Evolutionary conservation across 2,113 vertebrate genomes (phyloP), one percentile per base, ranked within the genome.

Genomic region (Chionodraco myersi): DNA sequence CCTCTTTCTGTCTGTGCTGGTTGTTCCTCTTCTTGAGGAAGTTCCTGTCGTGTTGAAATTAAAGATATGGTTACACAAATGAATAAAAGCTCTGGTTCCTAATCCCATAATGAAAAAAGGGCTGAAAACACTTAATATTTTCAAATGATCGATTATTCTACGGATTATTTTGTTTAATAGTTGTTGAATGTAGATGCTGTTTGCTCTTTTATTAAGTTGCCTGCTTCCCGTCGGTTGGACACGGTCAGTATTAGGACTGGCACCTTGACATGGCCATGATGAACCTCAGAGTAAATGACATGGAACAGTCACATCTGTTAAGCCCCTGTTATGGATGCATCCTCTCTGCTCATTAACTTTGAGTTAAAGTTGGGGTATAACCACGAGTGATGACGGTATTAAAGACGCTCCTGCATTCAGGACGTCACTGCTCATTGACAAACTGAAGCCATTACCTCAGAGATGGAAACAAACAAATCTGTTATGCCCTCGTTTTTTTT

Each of bases 261-360:
- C 57, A 23, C 59, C 67, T 58, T 34, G 73, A 60, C 56, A 72
- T 11, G 1, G 30, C 10, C 26, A 18, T 36, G 49, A 68, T 56
- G 59, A 63, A 56, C 41, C 44, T 79, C 47, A 23, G 52, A 76
- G 34, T 75, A 75, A 90, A 86, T 71, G 66, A 84, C 77, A 84
- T 69, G 54, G 57, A 90, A 76, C 66, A n/a, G 34, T 63, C 72
- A 18, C 91, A 80, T 88, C 73, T 85, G 84, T 72, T 69, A 14
- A 47, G 65, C 73, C 65, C 36, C 72, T 26, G 53, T 79, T 76
- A 69, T 67, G 45, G 51, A 82, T 75, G 56, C 61, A 18, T 84
- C 52, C 56, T 41, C 57, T 66, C 60, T 13, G 48, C 68, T 75
- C 83, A 83, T 86, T 85, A 67, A 70, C 72, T 86, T 82, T 84